Base-by-base conservation (phyloP, 1,140 invertebrate genomes). In the Cherax quadricarinatus region DNA sequence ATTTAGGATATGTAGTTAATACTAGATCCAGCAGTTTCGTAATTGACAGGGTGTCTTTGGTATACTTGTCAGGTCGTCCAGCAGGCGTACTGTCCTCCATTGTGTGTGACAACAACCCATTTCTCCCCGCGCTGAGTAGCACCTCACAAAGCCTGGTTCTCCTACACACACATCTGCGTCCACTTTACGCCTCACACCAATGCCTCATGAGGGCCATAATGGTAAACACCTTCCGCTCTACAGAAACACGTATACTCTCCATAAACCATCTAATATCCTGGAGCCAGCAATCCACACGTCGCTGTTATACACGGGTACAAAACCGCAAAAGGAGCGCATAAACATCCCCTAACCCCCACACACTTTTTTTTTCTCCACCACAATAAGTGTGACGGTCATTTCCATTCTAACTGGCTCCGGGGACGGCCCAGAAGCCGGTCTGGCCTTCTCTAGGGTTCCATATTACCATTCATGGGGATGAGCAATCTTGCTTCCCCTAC, bases 401-500 rank as follows among this genome's bases (percentile, higher is more conserved):
- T 41, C 30, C 30, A 41, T 41, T 41, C 30, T 41, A 41, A 41
- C 30, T 41, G 30, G 30, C 30, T 41, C 30, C 30, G 0, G 53
- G 53, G 53, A 14, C 53, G 53, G 53, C 7, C 53, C 7, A 57
- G 53, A 57, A 14, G 53, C 62, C 18, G 1, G 4, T 16, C 62
- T 16, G 62, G 12, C 62, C 62, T 75, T 75, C 70, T 75, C 70
- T 0, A 75, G 21, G 5, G 18, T 21, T 12, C n/a, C 70, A 21
- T 70, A 70, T 21, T 70, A 21, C 70, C 70, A 75, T 75, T 30
- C 70, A 75, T n/a, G 5, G 18, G 70, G 6, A 75, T 75, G 70
- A 30, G n/a, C 70, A 75, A 75, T 75, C 70, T 75, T 75, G 70
- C 18, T 75, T n/a, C 70, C 70, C 70, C n/a, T 75, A 21, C 70